Conservation (phyloP, 2,888 invertebrate genomes). For the Eupsilia transversa region DNA sequence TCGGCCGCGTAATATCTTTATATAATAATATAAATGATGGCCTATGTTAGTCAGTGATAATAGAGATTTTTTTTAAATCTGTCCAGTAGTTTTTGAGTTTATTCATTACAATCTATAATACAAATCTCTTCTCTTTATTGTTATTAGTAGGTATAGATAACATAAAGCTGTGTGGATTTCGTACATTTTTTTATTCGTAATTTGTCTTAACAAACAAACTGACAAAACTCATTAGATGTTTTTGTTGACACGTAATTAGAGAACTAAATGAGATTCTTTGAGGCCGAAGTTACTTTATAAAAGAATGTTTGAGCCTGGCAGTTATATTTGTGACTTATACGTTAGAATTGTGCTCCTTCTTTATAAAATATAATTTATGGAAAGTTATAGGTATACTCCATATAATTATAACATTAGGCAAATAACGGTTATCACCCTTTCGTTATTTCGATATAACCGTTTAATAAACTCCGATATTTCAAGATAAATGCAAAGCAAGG, state of each 20-base stretch:
- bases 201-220: slow-evolving; percentile 4
- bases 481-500: too few species aligned
- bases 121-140: too few species aligned
- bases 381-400: background rate
- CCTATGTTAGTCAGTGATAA: too few species aligned
- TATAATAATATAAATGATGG: too few species aligned
- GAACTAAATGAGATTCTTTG: slow-evolving; percentile 18
- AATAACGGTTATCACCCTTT: too few species aligned
- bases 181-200: background rate
- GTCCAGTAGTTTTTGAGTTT: too few species aligned
- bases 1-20: too few species aligned
- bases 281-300: slow-evolving; percentile 10
- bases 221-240: slow-evolving; percentile 1
- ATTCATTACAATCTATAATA: too few species aligned
- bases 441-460: too few species aligned
- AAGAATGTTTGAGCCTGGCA: background rate
- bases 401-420: too few species aligned
- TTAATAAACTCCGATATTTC: too few species aligned
- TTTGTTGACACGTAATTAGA: slow-evolving; percentile 25
- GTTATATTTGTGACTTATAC: background rate
- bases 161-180: background rate
- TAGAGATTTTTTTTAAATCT: too few species aligned
- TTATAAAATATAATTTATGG: background rate
- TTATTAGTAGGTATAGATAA: background rate
- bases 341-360: background rate